A percentile compares a stretch with the other conserved stretches of the same genome.
Conservation (phyloP, 2,888 invertebrate species). For the Anthophora plumipes region DNA sequence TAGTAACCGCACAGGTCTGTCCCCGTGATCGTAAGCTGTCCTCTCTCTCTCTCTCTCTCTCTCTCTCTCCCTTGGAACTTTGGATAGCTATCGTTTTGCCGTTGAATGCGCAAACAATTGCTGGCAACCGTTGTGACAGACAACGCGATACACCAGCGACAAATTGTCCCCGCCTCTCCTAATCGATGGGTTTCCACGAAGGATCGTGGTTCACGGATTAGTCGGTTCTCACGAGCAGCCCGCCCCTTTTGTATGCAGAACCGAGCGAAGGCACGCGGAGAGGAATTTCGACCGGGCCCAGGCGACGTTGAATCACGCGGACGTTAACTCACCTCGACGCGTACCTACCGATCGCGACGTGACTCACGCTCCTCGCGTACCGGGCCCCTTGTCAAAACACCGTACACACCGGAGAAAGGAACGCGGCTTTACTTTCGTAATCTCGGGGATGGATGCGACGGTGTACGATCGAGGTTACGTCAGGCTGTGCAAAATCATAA, state of each 20-base stretch:
- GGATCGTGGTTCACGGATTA: constrained; percentile 28
- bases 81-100: not conserved
- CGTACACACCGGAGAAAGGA: constrained; percentile 13
- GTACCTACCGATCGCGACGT: constrained; percentile 40
- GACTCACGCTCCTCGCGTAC: constrained; percentile 52
- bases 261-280: constrained; percentile 39
- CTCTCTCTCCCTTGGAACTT: not conserved
- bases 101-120: not conserved
- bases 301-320: constrained; percentile 61
- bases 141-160: constrained; percentile 9
- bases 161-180: not conserved
- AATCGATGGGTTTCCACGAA: constrained; percentile 7
- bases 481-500: not conserved
- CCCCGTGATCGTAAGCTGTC: too few relatives aligned
- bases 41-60: too few relatives aligned
- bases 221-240: constrained; percentile 55
- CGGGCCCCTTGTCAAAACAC: constrained; percentile 3
- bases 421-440: constrained; percentile 44
- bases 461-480: constrained; percentile 23
- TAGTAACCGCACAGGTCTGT: not conserved
- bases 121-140: constrained; percentile 21
- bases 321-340: constrained; percentile 30
- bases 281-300: constrained; percentile 67
- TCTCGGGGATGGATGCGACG: constrained; percentile 7
- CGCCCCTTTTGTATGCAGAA: constrained; percentile 61